These are phyloP conservation scores for Perithous albicinctus DNA, from an alignment of 2,888 invertebrate genomes.

Conservation along the genomic window DNA sequence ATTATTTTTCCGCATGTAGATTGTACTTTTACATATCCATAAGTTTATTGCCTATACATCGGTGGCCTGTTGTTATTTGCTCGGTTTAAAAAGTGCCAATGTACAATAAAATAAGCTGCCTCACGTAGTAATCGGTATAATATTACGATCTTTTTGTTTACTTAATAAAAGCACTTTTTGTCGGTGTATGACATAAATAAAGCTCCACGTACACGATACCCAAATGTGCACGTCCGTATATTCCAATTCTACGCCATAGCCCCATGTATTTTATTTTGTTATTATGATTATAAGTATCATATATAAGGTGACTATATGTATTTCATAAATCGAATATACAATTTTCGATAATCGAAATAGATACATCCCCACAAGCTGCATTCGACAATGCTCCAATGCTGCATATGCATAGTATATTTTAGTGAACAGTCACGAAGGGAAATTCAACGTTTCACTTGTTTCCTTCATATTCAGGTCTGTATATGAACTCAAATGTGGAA, in stretches of 20 bases:
- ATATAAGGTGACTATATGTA: not conserved
- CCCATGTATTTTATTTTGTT: not conserved
- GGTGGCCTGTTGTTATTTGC: not conserved
- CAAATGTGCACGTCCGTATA: too few species aligned
- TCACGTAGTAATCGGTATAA: not conserved
- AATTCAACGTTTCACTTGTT: slow-evolving; percentile 41
- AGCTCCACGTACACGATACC: too few species aligned
- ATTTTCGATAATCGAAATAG: slow-evolving; percentile 45
- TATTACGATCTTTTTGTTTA: too few species aligned
- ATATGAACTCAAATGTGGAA: slow-evolving; percentile 38
- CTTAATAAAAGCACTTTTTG: too few species aligned
- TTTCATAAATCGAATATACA: slow-evolving; percentile 20
- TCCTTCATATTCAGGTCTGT: slow-evolving; percentile 36
- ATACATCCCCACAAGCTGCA: slow-evolving; percentile 16
- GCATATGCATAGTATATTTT: slow-evolving; percentile 38
- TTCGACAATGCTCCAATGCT: not conserved
- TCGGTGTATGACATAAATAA: too few species aligned
- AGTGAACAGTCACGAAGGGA: slow-evolving; percentile 16
- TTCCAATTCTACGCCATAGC: too few species aligned
- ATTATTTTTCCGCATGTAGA: slow-evolving; percentile 39
- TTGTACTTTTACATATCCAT: slow-evolving; percentile 27
- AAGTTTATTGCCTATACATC: slow-evolving; percentile 1
- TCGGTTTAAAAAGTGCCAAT: too few species aligned
- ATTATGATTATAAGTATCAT: not conserved
- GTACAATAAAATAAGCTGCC: too few species aligned